Evolutionary conservation across 2,888 invertebrate species (phyloP).

Genomic region (Neoitamus cyanurus): DNA sequence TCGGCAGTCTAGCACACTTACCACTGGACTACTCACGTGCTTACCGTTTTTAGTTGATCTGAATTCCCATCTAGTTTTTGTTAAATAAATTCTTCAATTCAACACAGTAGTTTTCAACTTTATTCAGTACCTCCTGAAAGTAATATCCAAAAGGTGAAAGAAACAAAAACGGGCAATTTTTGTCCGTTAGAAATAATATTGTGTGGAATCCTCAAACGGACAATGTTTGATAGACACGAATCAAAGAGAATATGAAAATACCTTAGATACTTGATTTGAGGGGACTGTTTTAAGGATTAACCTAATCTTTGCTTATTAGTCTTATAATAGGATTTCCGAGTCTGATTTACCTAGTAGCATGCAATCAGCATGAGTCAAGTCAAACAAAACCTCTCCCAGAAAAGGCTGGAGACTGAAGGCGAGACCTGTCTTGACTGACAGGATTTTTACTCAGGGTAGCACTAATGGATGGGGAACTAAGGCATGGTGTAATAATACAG

Average conservation of each 20-base stretch:
- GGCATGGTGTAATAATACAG: conserved; percentile 37
- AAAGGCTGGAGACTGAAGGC: not conserved
- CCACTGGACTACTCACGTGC: no score
- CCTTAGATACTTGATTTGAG: conserved; percentile 46
- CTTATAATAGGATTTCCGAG: conserved; percentile 39
- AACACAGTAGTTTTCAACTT: no score
- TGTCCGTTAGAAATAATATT: no score
- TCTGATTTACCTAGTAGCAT: conserved; percentile 45
- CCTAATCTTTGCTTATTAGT: not conserved
- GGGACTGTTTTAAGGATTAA: conserved; percentile 34
- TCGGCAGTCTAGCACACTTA: no score
- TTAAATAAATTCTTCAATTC: no score
- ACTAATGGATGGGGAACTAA: not conserved
- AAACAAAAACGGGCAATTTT: no score
- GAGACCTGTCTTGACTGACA: not conserved
- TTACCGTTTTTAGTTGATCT: no score
- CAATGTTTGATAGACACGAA: not conserved
- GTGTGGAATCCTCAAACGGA: no score
- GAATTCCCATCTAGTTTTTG: no score
- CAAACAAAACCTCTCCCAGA: conserved; percentile 32
- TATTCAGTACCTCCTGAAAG: no score
- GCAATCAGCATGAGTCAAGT: conserved; percentile 44
- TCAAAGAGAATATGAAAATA: conserved; percentile 39
- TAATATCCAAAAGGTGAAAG: no score
- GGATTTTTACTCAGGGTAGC: not conserved